Evolutionary conservation across 2,797 vertebrate genomes (phyloP).

Genomic region (Anniella stebbinsi): DNA sequence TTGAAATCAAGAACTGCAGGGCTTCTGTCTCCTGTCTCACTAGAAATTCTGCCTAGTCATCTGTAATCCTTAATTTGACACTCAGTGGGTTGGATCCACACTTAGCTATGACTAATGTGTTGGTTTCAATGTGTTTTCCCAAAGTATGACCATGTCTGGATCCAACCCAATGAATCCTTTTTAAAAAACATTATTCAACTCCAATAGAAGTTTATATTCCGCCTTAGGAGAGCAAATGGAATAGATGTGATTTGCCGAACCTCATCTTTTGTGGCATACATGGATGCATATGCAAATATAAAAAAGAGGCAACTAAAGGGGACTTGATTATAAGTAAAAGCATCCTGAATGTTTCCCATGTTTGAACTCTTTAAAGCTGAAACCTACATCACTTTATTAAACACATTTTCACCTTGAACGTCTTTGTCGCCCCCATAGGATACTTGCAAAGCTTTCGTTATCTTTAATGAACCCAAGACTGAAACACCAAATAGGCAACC

Average conservation of each 20-base stretch:
- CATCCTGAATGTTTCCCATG: neutral
- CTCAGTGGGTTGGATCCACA: neutral
- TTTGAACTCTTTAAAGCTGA: constrained; percentile 30
- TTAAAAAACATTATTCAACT: neutral
- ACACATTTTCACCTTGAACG: neutral
- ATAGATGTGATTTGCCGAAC: neutral
- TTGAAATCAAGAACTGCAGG: too few relatives aligned
- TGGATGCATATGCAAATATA: neutral
- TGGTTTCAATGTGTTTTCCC: too few relatives aligned
- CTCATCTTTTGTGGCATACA: neutral
- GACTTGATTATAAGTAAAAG: neutral
- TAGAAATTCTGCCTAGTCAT: neutral
- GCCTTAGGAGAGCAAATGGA: neutral
- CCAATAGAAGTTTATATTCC: neutral
- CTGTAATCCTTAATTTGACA: neutral
- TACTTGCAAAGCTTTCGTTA: constrained; percentile 46
- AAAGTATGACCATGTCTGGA: neutral
- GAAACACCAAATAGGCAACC: constrained; percentile 45
- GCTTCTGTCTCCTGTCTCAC: too few relatives aligned
- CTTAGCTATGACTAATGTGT: too few relatives aligned
- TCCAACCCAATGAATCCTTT: neutral
- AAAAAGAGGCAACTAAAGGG: neutral
- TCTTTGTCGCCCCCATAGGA: constrained; percentile 18
- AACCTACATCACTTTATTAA: constrained; percentile 32
- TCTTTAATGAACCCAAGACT: constrained; percentile 41